phyloP scores from a whole-genome alignment of 2,113 vertebrate species.

The Patagioenas fasciata region DNA sequence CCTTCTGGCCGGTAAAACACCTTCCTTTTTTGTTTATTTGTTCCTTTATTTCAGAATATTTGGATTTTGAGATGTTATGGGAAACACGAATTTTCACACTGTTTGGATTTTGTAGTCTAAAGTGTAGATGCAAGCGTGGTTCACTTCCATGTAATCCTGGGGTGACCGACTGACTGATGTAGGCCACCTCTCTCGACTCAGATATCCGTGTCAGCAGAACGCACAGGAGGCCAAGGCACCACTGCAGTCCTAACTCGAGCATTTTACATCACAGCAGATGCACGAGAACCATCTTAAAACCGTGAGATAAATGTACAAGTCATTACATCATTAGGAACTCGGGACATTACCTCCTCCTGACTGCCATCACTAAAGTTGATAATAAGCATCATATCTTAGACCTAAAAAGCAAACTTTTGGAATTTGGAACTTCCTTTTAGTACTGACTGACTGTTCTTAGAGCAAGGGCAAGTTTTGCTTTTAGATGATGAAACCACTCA shows the following conservation, averaged over 20 bases:
- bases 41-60: neutral
- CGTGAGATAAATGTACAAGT: neutral
- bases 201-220: neutral
- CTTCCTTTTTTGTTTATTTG: neutral
- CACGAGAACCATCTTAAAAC: neutral
- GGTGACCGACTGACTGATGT: neutral
- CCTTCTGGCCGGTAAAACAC: neutral
- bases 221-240: neutral
- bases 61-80: neutral
- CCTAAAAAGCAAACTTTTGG: neutral
- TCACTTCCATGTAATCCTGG: neutral
- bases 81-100: neutral
- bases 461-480: neutral
- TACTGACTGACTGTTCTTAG: neutral
- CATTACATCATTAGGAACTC: neutral
- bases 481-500: neutral
- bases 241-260: neutral
- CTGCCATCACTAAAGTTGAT: neutral
- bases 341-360: neutral
- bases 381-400: neutral
- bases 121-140: neutral
- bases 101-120: neutral
- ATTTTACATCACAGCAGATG: neutral
- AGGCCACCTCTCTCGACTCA: neutral
- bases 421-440: neutral